Evolutionary conservation across 2,113 vertebrate species (phyloP).

Genomic region (Donacobius atricapilla): DNA sequence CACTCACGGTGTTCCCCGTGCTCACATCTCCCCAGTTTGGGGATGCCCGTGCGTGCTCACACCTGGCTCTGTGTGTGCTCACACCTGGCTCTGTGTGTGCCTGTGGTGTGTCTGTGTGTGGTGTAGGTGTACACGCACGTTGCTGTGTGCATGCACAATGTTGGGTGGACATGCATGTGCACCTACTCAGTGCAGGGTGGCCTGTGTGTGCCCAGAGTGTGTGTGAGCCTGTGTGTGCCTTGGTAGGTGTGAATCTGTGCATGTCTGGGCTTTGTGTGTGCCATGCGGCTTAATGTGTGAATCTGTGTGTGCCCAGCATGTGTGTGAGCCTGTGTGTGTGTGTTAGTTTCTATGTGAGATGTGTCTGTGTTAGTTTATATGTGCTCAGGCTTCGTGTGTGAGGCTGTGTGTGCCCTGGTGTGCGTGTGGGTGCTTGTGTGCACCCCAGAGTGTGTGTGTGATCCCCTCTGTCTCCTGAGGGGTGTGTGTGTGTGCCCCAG

Average conservation of each 20-base stretch:
- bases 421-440: background rate
- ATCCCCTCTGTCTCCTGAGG: background rate
- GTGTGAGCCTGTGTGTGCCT: background rate
- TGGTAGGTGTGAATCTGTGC: too few species aligned
- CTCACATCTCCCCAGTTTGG: background rate
- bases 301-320: background rate
- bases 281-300: too few species aligned
- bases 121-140: accelerated
- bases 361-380: too few species aligned
- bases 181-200: too few species aligned
- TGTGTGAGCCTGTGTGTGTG: background rate
- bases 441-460: background rate
- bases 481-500: too few species aligned
- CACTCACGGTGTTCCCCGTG: accelerated
- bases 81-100: too few species aligned
- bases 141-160: accelerated
- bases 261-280: too few species aligned
- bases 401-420: background rate
- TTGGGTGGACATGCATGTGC: background rate
- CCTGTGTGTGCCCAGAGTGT: background rate
- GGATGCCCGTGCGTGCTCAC: background rate
- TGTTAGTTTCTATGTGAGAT: background rate
- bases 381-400: background rate
- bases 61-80: background rate
- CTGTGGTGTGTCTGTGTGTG: accelerated